Evolutionary conservation across 1,140 invertebrate genomes (phyloP).

Genomic region (Neodiprion lecontei): DNA sequence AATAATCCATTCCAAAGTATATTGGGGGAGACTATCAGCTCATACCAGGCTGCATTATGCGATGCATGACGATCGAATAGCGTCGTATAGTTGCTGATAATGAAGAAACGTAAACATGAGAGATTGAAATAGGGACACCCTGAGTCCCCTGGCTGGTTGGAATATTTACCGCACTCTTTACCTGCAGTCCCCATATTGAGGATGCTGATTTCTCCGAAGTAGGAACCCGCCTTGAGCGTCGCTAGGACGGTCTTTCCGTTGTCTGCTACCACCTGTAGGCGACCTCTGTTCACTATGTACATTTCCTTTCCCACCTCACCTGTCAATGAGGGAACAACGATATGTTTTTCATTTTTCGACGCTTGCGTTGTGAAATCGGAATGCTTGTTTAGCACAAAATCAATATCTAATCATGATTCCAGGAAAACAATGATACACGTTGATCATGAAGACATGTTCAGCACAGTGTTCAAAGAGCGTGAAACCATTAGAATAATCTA

Average conservation of each 20-base stretch:
- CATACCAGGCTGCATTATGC: constrained; percentile 41
- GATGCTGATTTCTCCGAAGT: constrained; percentile 99
- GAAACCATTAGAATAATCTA: no score
- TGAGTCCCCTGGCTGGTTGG: constrained; percentile 65
- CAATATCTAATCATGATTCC: no score
- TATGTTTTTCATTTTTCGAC: not conserved
- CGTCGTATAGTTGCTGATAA: constrained; percentile 35
- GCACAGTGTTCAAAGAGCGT: no score
- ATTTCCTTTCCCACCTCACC: constrained; percentile 99
- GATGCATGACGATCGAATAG: constrained; percentile 2
- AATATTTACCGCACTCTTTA: constrained; percentile 94
- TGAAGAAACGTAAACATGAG: constrained; percentile 57
- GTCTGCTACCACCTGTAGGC: constrained; percentile 95
- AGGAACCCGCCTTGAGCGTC: constrained; percentile 95
- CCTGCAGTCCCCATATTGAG: constrained; percentile 99
- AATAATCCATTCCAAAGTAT: not conserved
- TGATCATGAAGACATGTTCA: no score
- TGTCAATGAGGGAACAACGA: constrained; percentile 60
- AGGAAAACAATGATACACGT: no score
- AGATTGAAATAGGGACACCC: constrained; percentile 50
- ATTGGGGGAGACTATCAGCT: constrained; percentile 38
- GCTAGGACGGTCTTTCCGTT: constrained; percentile 97
- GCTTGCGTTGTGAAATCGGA: not conserved
- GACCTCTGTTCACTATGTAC: constrained; percentile 98
- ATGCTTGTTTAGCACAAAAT: not conserved